phyloP scores from a whole-genome alignment of 2,113 vertebrate species.

The Tapirus terrestris region DNA sequence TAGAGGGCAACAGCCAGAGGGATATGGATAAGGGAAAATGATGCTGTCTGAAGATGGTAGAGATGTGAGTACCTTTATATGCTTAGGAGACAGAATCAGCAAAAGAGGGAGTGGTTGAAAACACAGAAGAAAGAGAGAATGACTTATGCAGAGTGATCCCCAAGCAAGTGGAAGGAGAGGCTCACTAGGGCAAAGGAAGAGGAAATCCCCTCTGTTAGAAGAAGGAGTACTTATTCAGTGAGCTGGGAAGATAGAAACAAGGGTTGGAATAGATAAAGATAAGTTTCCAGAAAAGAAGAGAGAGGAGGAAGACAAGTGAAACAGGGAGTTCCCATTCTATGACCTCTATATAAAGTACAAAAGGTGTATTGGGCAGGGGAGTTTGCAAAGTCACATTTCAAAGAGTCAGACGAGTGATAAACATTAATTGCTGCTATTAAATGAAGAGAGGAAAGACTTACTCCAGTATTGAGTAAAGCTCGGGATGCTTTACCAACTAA shows the following conservation, averaged over 20 bases:
- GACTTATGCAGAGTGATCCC: background rate
- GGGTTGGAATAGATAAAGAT: background rate
- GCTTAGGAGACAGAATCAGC: background rate
- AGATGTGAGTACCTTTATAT: background rate
- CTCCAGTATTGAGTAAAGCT: background rate
- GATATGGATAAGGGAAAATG: background rate
- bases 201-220: background rate
- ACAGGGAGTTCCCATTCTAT: background rate
- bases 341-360: background rate
- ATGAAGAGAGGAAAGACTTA: background rate
- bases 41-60: background rate
- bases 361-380: background rate
- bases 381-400: background rate
- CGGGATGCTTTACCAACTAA: background rate
- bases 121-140: background rate
- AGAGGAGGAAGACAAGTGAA: background rate
- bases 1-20: background rate
- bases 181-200: background rate
- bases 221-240: background rate
- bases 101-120: background rate
- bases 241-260: background rate
- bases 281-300: background rate
- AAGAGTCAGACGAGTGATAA: slow-evolving; percentile 15
- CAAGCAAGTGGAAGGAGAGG: background rate
- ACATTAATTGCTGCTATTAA: background rate